Evolutionary conservation across 2,888 invertebrate genomes (phyloP), one percentile per base, ranked within the genome.

Genomic region (Dryomyza anilis): DNA sequence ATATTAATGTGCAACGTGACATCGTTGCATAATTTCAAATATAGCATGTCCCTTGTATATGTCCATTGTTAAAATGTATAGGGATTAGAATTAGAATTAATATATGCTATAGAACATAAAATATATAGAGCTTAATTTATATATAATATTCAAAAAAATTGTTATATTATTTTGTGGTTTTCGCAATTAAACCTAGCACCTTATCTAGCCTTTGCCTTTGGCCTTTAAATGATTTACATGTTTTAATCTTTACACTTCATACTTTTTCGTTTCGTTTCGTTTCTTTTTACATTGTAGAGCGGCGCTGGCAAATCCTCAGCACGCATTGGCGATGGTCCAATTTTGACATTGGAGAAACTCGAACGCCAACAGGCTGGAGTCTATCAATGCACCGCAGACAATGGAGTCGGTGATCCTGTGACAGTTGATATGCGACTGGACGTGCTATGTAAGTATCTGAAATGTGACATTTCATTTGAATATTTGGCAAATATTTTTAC

Each of bases 331-430:
- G 88, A 89, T 67, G 89, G 89, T 8, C 86, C 88, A 2, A 88
- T 88, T 72, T 83, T 89, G 29, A 88, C 88, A 69, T 81, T 89
- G 73, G 87, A 89, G 30, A 84, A 88, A 59, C 83, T 89, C 69
- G 89, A 89, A 80, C 80, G 89, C 10, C 85, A 85, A 64, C 88
- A 89, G 76, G 87, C 88, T 63, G 89, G 89, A 6, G 85, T 87
- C 53, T 90, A 89, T 84, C 87, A 88, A 43, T 89, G 89, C 73
- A 88, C 88, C 8, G 89, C 89, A 8, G 88, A 88, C 80, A 89
- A 89, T 72, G 89, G 89, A 12, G 89, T 90, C 16, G 89, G 89
- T 0, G 86, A 88, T 27, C 87, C 89, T 1, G 85, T 88, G 7
- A 87, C 88, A n/a, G 87, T 88, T 0, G 88, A 89, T 78, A 89